These are phyloP conservation scores for Herpailurus yagouaroundi DNA, from an alignment of 2,113 vertebrate genomes.

Conservation along the genomic window DNA sequence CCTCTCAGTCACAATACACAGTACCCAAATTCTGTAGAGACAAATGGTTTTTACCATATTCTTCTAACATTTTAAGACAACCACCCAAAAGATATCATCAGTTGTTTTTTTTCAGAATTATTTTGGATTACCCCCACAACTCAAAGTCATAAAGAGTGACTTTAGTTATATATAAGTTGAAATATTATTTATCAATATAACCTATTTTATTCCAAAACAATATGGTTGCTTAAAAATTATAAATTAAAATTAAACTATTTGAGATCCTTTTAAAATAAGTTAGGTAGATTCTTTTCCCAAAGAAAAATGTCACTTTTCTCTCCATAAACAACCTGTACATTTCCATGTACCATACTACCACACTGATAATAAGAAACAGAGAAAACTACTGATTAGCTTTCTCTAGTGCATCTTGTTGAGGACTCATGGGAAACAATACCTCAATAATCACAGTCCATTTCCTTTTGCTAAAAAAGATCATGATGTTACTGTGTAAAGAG, in stretches of 20 bases:
- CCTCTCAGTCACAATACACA: neutral
- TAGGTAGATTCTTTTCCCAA: neutral
- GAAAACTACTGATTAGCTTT: neutral
- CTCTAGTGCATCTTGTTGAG: neutral
- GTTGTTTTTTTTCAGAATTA: neutral
- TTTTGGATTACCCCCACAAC: neutral
- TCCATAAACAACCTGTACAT: neutral
- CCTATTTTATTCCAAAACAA: neutral
- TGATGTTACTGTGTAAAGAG: neutral
- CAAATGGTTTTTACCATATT: neutral
- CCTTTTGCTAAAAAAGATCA: constrained; percentile 37
- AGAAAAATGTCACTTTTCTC: neutral
- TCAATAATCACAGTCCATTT: neutral
- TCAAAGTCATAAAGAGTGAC: neutral
- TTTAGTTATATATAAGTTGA: neutral
- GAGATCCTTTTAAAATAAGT: neutral
- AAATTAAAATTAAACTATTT: neutral
- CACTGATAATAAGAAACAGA: neutral
- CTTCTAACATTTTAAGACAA: neutral
- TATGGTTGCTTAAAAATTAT: neutral
- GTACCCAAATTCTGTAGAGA: neutral
- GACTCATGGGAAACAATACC: constrained; percentile 20
- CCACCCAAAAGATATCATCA: neutral
- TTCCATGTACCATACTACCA: neutral
- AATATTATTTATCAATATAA: neutral